Evolutionary conservation across 2,797 vertebrate genomes (phyloP), one percentile per base, ranked within the genome.

Genomic region (Lacerta bilineata): DNA sequence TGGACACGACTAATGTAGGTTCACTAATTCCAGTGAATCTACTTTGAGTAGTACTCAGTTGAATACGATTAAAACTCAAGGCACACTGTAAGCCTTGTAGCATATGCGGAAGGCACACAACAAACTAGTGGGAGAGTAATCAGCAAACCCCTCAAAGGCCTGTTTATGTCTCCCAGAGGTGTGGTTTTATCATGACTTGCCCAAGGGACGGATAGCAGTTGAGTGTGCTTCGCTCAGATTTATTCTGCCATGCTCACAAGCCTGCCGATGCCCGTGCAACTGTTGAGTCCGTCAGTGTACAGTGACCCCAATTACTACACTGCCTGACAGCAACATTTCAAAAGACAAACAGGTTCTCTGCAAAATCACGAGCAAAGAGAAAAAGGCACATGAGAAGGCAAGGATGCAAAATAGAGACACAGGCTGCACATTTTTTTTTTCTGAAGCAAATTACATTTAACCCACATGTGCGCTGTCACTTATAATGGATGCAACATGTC

Each of bases 321-420:
- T 74, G n/a, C n/a, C 50, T 59, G 10, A 11, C 20, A 72, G 68
- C 0, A 78, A 11, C 0, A 0, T 39, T 85, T 74, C 0, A 0
- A 71, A 68, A 66, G 89, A 36, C 36, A 0, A 0, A 80, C 77
- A 84, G 39, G 72, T 59, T 46, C 23, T 66, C 59, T 68, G 33
- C 27, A 43, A 66, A 46, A 80, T 17, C 27, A 79, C 23, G 55
- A 64, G 39, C 83, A 80, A 80, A 29, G 39, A 64, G 17, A 29
- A n/a, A 59, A 81, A 76, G 27, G 7, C 29, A 84, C 15, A 25
- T 8, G 13, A 64, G 78, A 85, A 43, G 74, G 27, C 25, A 76
- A 64, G 29, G 68, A 25, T 41, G 5, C 17, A 64, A 43, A 8
- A 64, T 41, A 25, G 20, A 15, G 7, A 11, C 41, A 64, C 61